Evolutionary conservation across 2,888 invertebrate species (phyloP), one percentile per base, ranked within the genome.

Genomic region (Mongoloraphidia duomilia): DNA sequence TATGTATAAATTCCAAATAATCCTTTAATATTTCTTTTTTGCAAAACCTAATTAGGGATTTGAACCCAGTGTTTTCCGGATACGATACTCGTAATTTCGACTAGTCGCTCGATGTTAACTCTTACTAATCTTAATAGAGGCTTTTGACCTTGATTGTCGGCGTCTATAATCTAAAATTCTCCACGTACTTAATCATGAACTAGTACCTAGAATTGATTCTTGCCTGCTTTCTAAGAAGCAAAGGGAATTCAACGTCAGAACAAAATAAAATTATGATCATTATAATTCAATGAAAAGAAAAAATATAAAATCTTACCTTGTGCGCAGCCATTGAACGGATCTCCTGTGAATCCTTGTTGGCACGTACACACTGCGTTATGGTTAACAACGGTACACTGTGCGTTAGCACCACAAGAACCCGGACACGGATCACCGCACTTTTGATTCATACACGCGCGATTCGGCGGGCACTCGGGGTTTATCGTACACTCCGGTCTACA

Each of bases 341-440:
- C 86, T 55, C 88, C 88, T 49, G 82, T 80, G 59, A 76, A 79
- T 50, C 79, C 80, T 41, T 72, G 71, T 54, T 77, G 73, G 61
- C 87, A 87, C 50, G 75, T 74, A 65, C 87, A 87, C 57, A 82
- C 74, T 9, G 86, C 83, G 57, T 79, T 73, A 61, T 87, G 86
- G 63, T 83, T 80, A 44, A 82, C 74, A 38, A 83, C 80, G 53
- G 66, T 71, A 60, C 86, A 87, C 41, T 73, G 62, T 13, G 86
- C 83, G 64, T 82, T 80, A 45, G 75, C 72, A 35, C 81, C 66
- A 71, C 76, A 63, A 48, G 79, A 74, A 12, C 82, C 82, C 36
- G 72, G 73, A 59, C 85, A 86, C 41, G 84, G 84, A 65, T 85
- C 80, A 50, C 72, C 71, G 62, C 85, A 85, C 65, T 79, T 79